Percentiles rank a stretch among this genome's conserved stretches.
Evolutionary conservation across 1,140 invertebrate genomes (phyloP).

Genomic region (Drosophila ironensis): DNA sequence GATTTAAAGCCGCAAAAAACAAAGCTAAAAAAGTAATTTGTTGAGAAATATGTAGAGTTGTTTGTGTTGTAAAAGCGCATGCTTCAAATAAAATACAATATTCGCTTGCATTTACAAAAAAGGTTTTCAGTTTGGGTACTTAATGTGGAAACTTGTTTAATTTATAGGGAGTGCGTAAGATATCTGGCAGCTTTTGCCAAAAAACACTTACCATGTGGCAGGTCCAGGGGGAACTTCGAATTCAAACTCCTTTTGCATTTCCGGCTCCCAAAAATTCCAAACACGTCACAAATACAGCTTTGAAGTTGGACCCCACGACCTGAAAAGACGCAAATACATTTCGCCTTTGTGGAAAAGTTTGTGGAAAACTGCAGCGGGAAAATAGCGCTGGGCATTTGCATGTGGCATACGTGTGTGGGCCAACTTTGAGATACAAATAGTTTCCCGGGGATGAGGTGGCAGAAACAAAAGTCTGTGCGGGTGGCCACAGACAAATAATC

Average conservation of each 20-base stretch:
- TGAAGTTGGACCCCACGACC: constrained; percentile 1
- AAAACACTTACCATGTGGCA: background rate
- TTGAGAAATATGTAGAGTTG: constrained; percentile 23
- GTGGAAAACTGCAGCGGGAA: constrained; percentile 51
- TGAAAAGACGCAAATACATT: background rate
- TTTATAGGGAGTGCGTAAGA: no score
- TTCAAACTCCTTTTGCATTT: background rate
- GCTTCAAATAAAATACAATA: constrained; percentile 40
- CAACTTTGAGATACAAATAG: constrained; percentile 75
- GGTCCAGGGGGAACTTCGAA: background rate
- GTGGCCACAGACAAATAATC: constrained; percentile 76
- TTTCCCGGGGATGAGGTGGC: constrained; percentile 27
- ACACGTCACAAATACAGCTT: no score
- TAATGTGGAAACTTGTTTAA: background rate
- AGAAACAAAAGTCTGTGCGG: constrained; percentile 58
- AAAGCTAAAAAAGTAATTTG: constrained; percentile 18
- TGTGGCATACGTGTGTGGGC: constrained; percentile 52
- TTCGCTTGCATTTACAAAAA: constrained; percentile 50
- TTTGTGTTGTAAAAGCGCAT: constrained; percentile 11
- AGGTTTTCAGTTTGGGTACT: background rate
- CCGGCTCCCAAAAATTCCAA: background rate
- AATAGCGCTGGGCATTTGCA: constrained; percentile 31
- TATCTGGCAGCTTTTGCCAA: background rate
- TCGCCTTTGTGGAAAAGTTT: constrained; percentile 62
- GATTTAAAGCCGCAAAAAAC: constrained; percentile 38